These are phyloP conservation scores for Pomatorhinus ruficollis DNA, from an alignment of 2,113 vertebrate species.

Conservation along the genomic window DNA sequence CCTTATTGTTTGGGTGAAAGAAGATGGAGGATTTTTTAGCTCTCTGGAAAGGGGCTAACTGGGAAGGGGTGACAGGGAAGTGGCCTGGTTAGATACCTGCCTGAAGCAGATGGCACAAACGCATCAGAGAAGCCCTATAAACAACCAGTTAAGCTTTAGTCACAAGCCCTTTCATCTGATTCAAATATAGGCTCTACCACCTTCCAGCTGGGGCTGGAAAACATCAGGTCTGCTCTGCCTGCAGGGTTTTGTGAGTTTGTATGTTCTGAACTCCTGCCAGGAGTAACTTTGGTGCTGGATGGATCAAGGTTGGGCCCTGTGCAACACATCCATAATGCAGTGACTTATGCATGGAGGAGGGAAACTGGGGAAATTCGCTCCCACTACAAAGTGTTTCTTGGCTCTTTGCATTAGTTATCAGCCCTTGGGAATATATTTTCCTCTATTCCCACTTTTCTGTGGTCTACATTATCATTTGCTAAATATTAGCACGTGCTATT, in stretches of 20 bases:
- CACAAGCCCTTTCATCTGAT: conserved; percentile 5
- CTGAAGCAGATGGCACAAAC: not conserved
- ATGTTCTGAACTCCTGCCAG: conserved; percentile 28
- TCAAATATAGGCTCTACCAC: not conserved
- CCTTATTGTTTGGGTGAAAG: not conserved
- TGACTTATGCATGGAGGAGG: not conserved
- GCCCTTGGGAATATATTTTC: conserved; percentile 36
- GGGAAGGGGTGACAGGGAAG: not conserved
- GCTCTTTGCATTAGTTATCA: conserved; percentile 22
- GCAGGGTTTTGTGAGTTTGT: not conserved
- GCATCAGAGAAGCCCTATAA: not conserved
- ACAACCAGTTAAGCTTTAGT: not conserved
- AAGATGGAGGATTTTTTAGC: not conserved
- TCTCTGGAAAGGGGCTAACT: not conserved
- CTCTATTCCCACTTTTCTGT: not conserved
- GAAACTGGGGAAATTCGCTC: not conserved
- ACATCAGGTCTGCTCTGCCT: not conserved
- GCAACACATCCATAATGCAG: not conserved
- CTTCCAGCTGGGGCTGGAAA: conserved; percentile 40
- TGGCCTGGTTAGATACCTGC: not conserved
- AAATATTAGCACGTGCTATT: conserved; percentile 35
- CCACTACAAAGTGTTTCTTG: conserved; percentile 1
- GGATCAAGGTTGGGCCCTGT: not conserved
- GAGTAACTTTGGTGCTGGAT: conserved; percentile 7
- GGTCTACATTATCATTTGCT: conserved; percentile 48